phyloP scores from a whole-genome alignment of 2,797 vertebrate species.

The Mus caroli region DNA sequence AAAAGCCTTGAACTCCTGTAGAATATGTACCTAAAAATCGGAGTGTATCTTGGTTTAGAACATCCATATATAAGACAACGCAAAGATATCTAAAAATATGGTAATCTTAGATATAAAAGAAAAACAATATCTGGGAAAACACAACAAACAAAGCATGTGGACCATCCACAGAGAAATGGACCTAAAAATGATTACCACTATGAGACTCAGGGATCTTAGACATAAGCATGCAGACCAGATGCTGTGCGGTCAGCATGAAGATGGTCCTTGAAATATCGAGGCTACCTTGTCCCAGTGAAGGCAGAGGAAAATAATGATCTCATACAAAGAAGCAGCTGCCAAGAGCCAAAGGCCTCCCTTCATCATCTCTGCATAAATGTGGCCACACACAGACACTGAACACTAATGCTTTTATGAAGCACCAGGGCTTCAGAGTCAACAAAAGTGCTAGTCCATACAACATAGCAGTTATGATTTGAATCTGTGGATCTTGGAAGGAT shows the following conservation, averaged over 20 bases:
- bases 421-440: neutral
- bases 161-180: neutral
- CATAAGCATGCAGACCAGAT: neutral
- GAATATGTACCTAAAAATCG: slow-evolving; percentile 3
- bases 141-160: neutral
- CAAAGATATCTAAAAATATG: neutral
- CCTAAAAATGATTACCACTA: slow-evolving; percentile 26
- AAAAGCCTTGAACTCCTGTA: neutral
- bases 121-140: neutral
- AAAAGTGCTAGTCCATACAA: neutral
- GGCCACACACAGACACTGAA: slow-evolving; percentile 55
- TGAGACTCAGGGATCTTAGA: neutral
- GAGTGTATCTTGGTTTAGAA: neutral
- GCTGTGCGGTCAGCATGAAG: neutral
- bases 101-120: neutral
- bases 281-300: slow-evolving; percentile 5
- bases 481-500: slow-evolving; percentile 54
- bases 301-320: slow-evolving; percentile 34
- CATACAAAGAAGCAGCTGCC: slow-evolving; percentile 11
- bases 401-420: neutral
- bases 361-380: neutral
- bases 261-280: neutral
- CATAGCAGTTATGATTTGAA: neutral
- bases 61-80: neutral
- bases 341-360: slow-evolving; percentile 48